Percentiles rank a stretch among this genome's conserved stretches.
These are phyloP conservation scores for Brachynemurus nebulosus DNA, from an alignment of 2,888 invertebrate species.

Conservation along the genomic window DNA sequence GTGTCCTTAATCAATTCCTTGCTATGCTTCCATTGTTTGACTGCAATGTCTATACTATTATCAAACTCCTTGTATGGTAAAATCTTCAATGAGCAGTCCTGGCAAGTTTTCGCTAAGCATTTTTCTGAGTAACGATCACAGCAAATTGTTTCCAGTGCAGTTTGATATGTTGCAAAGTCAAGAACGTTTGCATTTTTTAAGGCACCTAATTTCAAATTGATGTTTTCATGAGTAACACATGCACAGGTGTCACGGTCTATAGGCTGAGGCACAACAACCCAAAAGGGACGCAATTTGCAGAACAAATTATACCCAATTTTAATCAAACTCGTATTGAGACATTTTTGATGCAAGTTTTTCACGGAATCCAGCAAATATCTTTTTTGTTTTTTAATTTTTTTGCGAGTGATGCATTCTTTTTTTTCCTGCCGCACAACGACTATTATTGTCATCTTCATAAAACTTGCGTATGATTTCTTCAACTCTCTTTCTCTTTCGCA, in stretches of 20 bases:
- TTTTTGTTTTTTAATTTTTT: slow-evolving; percentile 14
- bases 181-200: neutral
- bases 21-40: neutral
- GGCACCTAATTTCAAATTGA: slow-evolving; percentile 6
- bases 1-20: slow-evolving; percentile 13
- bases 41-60: slow-evolving; percentile 6
- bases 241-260: slow-evolving; percentile 13
- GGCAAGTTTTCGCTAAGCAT: slow-evolving; percentile 8
- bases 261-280: slow-evolving; percentile 11
- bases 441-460: slow-evolving; percentile 16
- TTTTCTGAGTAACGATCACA: slow-evolving; percentile 7
- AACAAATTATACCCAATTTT: neutral
- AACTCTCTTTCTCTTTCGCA: neutral
- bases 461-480: slow-evolving; percentile 12
- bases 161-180: neutral
- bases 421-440: slow-evolving; percentile 10
- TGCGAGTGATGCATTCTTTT: slow-evolving; percentile 12
- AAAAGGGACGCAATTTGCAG: slow-evolving; percentile 12
- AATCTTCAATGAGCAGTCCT: neutral
- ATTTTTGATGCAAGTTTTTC: slow-evolving; percentile 20
- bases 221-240: slow-evolving; percentile 10
- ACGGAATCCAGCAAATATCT: slow-evolving; percentile 19
- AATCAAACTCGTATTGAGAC: slow-evolving; percentile 9
- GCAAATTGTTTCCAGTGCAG: neutral
- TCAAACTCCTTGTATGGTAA: slow-evolving; percentile 9